Base-by-base conservation (phyloP, 1,140 invertebrate species). In the Bombus confusus region DNA sequence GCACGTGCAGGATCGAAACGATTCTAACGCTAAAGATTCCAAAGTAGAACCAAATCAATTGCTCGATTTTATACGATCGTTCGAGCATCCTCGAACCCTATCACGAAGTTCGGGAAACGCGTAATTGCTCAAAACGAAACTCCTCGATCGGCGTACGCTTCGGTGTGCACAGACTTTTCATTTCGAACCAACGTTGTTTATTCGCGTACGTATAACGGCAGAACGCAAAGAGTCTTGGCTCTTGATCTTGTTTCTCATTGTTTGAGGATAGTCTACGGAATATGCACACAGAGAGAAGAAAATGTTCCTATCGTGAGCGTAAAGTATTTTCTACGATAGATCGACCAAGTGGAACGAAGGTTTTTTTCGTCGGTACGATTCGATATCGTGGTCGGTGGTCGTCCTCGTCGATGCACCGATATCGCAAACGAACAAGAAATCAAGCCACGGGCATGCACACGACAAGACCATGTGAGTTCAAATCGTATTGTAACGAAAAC, bases 401-500 rank as follows among this genome's bases (percentile, higher is more conserved):
- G 39, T 85, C 83, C 62, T 86, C 79, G 78, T 34, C 59, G 79
- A 43, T 75, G 59, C 52, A 74, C 15, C 43, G 57, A 25, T 9
- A 31, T n/a, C 37, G 37, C 25, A 73, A 52, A 59, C 22, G 74
- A 66, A 34, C 34, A 41, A 37, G 62, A 43, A 78, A 83, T 74
- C 76, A 78, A 75, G 62, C 43, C 80, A 83, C 37, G 74, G 62
- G 69, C 39, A 77, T 71, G 78, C 52, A 81, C 78, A 78, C 52
- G 75, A 89, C 66, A 83, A 85, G 82, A 87, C 82, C 79, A 80
- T 80, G 86, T 89, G 86, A 92, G 89, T 93, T 91, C 87, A 91
- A 93, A 92, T 90, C 85, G 91, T 89, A 80, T 92, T 88, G 87
- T 91, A 93, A 91, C 89, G 89, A 92, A 93, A 93, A 93, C 93